A percentile compares a stretch with the other conserved stretches of the same genome.
Evolutionary conservation across 2,888 invertebrate species (phyloP).

Genomic region (Rhagium mordax): DNA sequence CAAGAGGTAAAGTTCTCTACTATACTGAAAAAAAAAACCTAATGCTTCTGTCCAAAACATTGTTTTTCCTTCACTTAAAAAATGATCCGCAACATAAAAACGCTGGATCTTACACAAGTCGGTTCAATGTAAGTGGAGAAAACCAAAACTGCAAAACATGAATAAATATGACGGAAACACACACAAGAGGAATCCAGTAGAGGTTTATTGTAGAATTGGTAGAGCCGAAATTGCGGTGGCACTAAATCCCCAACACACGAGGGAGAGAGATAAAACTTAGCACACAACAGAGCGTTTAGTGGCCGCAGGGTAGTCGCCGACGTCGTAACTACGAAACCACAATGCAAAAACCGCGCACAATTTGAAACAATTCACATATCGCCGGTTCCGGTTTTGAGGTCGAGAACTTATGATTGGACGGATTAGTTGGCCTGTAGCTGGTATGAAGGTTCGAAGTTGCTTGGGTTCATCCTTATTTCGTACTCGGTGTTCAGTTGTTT

Average conservation of each 20-base stretch:
- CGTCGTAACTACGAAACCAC: constrained; percentile 15
- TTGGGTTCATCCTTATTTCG: constrained; percentile 39
- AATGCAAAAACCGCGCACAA: constrained; percentile 45
- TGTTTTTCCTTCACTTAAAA: no score
- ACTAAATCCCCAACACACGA: neutral
- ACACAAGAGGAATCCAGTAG: neutral
- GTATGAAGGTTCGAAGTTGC: constrained; percentile 25
- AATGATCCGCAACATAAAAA: no score
- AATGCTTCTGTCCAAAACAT: no score
- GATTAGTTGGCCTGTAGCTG: constrained; percentile 40
- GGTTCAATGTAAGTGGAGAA: neutral
- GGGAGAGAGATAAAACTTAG: neutral
- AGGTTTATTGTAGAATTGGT: neutral
- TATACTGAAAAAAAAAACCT: no score
- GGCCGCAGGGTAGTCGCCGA: neutral
- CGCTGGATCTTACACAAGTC: no score
- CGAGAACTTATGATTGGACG: constrained; percentile 49
- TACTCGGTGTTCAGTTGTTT: constrained; percentile 34
- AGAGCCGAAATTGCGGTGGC: neutral
- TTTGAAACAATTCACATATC: constrained; percentile 49
- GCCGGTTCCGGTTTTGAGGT: constrained; percentile 52
- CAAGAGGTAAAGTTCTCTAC: no score
- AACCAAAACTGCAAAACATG: neutral
- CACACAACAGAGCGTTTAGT: constrained; percentile 3
- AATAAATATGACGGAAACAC: neutral